These are phyloP conservation scores for Penaeus chinensis DNA, from an alignment of 1,140 invertebrate genomes.

Conservation along the genomic window DNA sequence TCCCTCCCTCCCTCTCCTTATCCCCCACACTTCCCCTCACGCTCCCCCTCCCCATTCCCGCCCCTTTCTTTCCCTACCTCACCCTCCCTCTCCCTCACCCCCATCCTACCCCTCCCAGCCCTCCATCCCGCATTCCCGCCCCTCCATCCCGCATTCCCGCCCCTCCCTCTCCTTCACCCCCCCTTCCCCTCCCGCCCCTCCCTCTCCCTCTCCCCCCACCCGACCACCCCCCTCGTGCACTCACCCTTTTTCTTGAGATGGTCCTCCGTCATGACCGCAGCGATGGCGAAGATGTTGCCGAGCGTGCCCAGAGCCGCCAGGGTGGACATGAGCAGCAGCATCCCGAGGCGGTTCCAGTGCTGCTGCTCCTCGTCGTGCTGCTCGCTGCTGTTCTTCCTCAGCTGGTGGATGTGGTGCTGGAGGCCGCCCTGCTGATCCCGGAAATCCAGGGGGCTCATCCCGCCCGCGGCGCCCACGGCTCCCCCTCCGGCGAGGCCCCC, in stretches of 20 bases:
- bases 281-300: constrained; percentile 82
- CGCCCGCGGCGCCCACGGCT: too few relatives aligned
- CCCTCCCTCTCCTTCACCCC: not conserved
- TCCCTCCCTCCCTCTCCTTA: not conserved
- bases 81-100: constrained; percentile 10
- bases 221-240: not conserved
- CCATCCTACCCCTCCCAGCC: too few relatives aligned
- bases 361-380: constrained; percentile 29
- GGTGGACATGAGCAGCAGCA: constrained; percentile 76
- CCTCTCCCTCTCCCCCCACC: not conserved
- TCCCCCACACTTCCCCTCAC: not conserved
- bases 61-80: too few relatives aligned
- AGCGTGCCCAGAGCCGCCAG: constrained; percentile 78
- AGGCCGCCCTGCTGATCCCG: constrained; percentile 8
- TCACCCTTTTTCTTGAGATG: constrained; percentile 78
- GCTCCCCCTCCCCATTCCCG: too few relatives aligned
- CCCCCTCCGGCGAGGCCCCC: too few relatives aligned
- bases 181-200: not conserved
- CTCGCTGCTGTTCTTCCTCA: constrained; percentile 23
- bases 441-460: too few relatives aligned
- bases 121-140: too few relatives aligned
- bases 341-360: constrained; percentile 77
- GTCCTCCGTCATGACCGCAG: constrained; percentile 80
- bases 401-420: constrained; percentile 22
- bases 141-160: too few relatives aligned